Conservation (phyloP, 2,888 invertebrate species). For the Stenurella melanura region DNA sequence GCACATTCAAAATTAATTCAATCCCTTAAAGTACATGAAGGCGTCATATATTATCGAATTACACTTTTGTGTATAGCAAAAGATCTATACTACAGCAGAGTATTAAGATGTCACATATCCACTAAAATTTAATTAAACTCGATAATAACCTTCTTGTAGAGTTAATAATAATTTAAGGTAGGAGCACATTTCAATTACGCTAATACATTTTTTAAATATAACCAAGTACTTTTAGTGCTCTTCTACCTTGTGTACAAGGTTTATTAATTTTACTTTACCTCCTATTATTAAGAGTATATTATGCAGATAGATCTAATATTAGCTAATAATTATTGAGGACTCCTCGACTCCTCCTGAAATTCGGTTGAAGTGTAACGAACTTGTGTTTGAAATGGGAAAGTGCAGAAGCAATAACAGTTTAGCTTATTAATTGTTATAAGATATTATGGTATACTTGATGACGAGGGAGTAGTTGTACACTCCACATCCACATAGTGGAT, state of each 20-base stretch:
- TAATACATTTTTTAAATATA: neutral
- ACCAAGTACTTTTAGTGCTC: neutral
- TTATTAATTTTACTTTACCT: neutral
- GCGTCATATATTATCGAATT: slow-evolving; percentile 7
- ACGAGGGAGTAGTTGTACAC: too few species aligned
- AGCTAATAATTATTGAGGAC: too few species aligned
- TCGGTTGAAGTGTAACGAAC: too few species aligned
- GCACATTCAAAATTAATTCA: slow-evolving; percentile 7
- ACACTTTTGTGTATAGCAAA: slow-evolving; percentile 6
- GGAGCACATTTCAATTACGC: neutral
- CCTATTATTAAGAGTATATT: too few species aligned
- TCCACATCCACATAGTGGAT: too few species aligned
- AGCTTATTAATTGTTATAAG: too few species aligned
- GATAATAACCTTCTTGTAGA: neutral
- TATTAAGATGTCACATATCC: neutral
- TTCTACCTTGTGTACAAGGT: neutral
- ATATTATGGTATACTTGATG: too few species aligned
- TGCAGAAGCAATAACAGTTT: too few species aligned
- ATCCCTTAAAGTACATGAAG: neutral
- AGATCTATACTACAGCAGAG: slow-evolving; percentile 6
- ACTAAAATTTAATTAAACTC: slow-evolving; percentile 1
- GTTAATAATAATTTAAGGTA: neutral
- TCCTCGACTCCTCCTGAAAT: too few species aligned
- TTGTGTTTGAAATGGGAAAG: too few species aligned
- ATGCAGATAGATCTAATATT: too few species aligned